These are phyloP conservation scores for Rissa tridactyla DNA, from an alignment of 2,113 vertebrate genomes.

Conservation along the genomic window DNA sequence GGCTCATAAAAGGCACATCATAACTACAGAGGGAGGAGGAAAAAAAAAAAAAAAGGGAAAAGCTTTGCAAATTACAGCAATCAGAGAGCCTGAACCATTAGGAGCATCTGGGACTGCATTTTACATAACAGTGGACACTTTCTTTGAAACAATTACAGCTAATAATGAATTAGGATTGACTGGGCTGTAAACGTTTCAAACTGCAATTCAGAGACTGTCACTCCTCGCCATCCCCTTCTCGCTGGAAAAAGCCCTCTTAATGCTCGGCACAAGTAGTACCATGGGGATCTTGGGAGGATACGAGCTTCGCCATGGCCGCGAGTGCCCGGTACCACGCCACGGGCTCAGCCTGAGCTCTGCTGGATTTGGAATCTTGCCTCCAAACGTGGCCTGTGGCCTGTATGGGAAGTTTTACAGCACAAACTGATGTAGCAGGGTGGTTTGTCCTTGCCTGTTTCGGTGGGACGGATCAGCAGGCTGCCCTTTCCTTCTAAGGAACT, in stretches of 20 bases:
- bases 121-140: conserved; percentile 76
- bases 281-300: neutral
- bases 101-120: conserved; percentile 73
- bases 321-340: rapidly evolving
- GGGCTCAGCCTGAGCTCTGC: neutral
- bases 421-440: neutral
- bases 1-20: conserved; percentile 67
- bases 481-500: neutral
- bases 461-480: neutral
- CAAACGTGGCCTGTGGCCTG: rapidly evolving
- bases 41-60: neutral
- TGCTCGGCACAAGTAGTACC: neutral
- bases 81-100: conserved; percentile 70
- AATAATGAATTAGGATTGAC: conserved; percentile 72
- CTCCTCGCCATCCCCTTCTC: neutral
- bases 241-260: conserved; percentile 10
- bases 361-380: neutral
- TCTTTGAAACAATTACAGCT: conserved; percentile 74
- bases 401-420: neutral
- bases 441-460: neutral
- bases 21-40: conserved; percentile 34
- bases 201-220: conserved; percentile 65
- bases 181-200: conserved; percentile 62
- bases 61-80: conserved; percentile 74
- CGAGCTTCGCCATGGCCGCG: rapidly evolving